These are phyloP conservation scores for Hirtodrosophila trivittata DNA, from an alignment of 2,888 invertebrate species.

Conservation along the genomic window DNA sequence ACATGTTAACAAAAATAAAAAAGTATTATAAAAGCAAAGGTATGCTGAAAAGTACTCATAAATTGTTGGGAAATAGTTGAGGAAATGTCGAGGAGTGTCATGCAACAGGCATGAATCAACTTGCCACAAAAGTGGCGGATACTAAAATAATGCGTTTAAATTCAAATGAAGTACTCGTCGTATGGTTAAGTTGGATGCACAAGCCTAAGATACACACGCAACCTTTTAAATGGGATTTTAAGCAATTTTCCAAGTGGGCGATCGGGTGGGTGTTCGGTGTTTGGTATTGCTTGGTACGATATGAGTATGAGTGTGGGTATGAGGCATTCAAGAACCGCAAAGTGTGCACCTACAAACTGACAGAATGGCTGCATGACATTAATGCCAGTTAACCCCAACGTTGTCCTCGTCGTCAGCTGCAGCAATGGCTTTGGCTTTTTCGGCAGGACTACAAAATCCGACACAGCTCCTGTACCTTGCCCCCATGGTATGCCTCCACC, in stretches of 20 bases:
- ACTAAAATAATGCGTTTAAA: slow-evolving; percentile 33
- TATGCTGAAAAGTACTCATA: slow-evolving; percentile 1
- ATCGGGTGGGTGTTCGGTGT: neutral
- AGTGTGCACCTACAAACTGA: slow-evolving; percentile 63
- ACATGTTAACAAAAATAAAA: slow-evolving; percentile 13
- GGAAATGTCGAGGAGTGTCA: neutral
- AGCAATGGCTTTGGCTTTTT: slow-evolving; percentile 67
- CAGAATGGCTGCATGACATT: slow-evolving; percentile 71
- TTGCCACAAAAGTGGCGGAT: slow-evolving; percentile 10
- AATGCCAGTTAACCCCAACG: slow-evolving; percentile 80
- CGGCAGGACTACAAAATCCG: slow-evolving; percentile 41
- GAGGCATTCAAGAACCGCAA: slow-evolving; percentile 55
- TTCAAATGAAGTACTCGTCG: slow-evolving; percentile 30
- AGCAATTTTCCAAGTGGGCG: slow-evolving; percentile 66
- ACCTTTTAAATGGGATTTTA: slow-evolving; percentile 65
- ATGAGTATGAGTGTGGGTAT: slow-evolving; percentile 3
- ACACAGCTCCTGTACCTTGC: slow-evolving; percentile 8
- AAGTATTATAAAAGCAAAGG: slow-evolving; percentile 4
- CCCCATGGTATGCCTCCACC: too few species aligned
- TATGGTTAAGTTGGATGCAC: slow-evolving; percentile 20
- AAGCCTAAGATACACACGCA: slow-evolving; percentile 43
- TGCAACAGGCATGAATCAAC: neutral
- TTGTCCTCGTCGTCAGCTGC: slow-evolving; percentile 67
- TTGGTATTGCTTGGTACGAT: too few species aligned
- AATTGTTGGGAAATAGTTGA: slow-evolving; percentile 31